Conservation (phyloP, 2,113 vertebrate genomes). For the Cyanoliseus patagonus region DNA sequence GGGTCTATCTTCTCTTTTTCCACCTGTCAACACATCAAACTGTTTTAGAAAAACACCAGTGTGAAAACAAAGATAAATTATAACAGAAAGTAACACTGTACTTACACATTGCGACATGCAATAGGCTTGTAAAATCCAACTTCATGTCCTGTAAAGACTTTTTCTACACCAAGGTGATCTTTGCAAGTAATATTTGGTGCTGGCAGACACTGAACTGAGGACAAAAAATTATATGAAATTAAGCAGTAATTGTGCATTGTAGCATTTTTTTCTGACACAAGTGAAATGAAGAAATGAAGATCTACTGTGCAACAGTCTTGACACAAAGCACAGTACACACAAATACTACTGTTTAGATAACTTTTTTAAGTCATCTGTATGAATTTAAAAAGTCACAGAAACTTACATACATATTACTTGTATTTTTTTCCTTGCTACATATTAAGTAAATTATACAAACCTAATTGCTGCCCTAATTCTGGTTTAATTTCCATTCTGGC, state of each 20-base stretch:
- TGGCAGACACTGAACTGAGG: conserved; percentile 88
- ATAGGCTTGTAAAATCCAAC: conserved; percentile 89
- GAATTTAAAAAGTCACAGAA: not conserved
- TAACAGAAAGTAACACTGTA: conserved; percentile 1
- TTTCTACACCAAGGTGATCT: conserved; percentile 83
- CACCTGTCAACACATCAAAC: not conserved
- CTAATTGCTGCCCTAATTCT: not conserved
- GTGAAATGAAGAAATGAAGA: not conserved
- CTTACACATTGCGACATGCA: conserved; percentile 94
- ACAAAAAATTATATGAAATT: conserved; percentile 1
- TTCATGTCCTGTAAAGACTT: conserved; percentile 85
- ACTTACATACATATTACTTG: not conserved
- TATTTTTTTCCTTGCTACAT: not conserved
- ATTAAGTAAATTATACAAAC: not conserved
- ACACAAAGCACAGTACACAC: not conserved
- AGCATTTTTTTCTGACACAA: not conserved
- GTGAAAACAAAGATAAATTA: not conserved
- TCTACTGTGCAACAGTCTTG: not conserved
- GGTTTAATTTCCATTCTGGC: not conserved
- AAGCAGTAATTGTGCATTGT: not conserved
- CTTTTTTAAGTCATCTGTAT: not conserved
- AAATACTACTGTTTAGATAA: not conserved
- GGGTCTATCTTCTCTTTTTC: not conserved
- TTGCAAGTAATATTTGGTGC: conserved; percentile 92
- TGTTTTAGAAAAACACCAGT: not conserved